A percentile compares a stretch with the other conserved stretches of the same genome.
Evolutionary conservation across 2,888 invertebrate genomes (phyloP).

Genomic region (Trileptium ribeirensis): DNA sequence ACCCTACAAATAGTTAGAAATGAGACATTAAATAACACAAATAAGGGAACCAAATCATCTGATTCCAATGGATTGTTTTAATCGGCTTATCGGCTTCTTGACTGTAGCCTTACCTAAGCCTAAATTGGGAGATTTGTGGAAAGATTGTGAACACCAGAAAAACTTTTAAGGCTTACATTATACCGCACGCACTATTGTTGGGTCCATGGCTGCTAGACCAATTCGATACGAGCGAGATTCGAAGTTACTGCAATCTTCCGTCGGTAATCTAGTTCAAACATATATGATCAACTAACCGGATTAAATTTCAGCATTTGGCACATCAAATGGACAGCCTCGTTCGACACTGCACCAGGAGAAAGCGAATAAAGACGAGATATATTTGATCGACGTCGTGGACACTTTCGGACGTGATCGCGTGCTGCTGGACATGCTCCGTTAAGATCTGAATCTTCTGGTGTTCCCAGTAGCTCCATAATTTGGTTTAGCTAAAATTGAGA

Average conservation of each 20-base stretch:
- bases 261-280: too few species aligned
- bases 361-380: slow-evolving; percentile 58
- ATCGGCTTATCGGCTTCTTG: too few species aligned
- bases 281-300: slow-evolving; percentile 70
- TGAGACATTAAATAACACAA: too few species aligned
- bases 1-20: too few species aligned
- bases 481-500: slow-evolving; percentile 82
- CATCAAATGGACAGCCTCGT: slow-evolving; percentile 90
- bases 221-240: too few species aligned
- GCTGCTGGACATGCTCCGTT: slow-evolving; percentile 92
- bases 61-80: too few species aligned
- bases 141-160: not conserved
- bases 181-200: too few species aligned
- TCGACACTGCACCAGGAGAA: slow-evolving; percentile 84
- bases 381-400: slow-evolving; percentile 72
- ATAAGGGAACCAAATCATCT: too few species aligned
- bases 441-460: slow-evolving; percentile 91
- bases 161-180: too few species aligned
- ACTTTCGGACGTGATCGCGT: slow-evolving; percentile 77
- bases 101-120: too few species aligned
- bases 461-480: slow-evolving; percentile 92
- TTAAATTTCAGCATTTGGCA: slow-evolving; percentile 95
- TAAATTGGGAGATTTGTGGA: not conserved
- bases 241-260: too few species aligned
- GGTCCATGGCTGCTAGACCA: too few species aligned